Evolutionary conservation across 2,797 vertebrate genomes (phyloP).

Genomic region (Alosa sapidissima): DNA sequence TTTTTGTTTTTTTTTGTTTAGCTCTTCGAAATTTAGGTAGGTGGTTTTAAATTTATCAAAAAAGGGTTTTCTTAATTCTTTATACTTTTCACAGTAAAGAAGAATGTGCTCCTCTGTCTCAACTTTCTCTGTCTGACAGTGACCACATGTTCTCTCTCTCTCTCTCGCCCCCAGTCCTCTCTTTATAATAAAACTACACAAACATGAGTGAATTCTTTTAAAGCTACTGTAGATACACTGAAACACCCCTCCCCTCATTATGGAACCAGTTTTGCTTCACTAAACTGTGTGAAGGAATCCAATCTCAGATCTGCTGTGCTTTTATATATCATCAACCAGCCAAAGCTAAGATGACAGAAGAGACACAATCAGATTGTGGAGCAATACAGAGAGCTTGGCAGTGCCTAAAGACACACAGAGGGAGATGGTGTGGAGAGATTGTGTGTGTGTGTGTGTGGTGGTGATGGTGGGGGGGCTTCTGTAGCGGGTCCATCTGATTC

Average conservation of each 20-base stretch:
- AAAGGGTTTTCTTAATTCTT: no score
- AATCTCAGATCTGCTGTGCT: no score
- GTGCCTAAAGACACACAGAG: slow-evolving; percentile 4
- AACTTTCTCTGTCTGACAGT: no score
- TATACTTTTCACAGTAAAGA: no score
- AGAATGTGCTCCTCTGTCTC: no score
- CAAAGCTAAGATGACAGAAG: not conserved
- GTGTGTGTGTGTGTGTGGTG: not conserved
- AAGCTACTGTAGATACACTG: not conserved
- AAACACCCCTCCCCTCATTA: not conserved
- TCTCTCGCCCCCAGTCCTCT: not conserved
- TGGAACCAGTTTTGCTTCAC: no score
- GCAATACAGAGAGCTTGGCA: not conserved
- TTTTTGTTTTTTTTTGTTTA: no score
- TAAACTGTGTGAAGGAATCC: no score
- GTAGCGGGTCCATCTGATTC: not conserved
- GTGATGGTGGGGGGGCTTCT: not conserved
- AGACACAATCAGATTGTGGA: not conserved
- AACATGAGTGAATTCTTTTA: not conserved
- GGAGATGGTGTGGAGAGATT: not conserved
- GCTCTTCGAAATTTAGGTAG: no score
- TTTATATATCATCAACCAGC: not conserved
- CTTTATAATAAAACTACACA: not conserved
- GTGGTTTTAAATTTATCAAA: no score
- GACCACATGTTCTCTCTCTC: no score